Base-by-base conservation (phyloP, 2,797 vertebrate genomes). In the Hapalemur alaotrensis region DNA sequence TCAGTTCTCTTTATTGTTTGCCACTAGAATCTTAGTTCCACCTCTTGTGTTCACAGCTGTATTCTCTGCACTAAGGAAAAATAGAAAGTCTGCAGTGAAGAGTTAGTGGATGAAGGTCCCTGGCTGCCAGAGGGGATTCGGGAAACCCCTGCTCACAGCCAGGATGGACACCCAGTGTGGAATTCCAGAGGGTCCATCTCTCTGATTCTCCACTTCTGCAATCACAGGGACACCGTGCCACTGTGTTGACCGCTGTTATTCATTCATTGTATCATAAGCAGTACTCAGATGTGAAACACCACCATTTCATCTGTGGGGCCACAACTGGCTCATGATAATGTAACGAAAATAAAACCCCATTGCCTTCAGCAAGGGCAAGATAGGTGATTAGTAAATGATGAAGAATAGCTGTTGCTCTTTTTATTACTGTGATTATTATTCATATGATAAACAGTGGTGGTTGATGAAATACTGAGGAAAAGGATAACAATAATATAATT, bases 101-200 rank as follows among this genome's bases (percentile, higher is more conserved):
- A 69, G 35, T 79, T 32, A 75, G 78, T 13, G 20, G 7, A 48
- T 41, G 15, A 65, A 73, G 14, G 35, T 30, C 23, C 43, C 5
- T 2, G 38, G 43, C 48, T 79, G 38, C 14, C 1, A 0, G 18
- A 18, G 46, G 7, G 7, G 15, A 12, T n/a, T 79, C 20, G 17
- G 61, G 83, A 59, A 61, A 8, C 25, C 7, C 6, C 25, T 13
- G 4, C 13, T 75, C 41, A 7, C 2, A 14, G 32, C 38, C 43
- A 41, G n/a, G 65, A 61, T 18, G 1, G 1, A 9, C n/a, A 18
- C 5, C 30, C 41, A 5, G 1, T n/a, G n/a, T 7, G 13, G 35
- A 79, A 59, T 1, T 5, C 43, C 43, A 18, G 61, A 75, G 32
- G 6, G 12, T 9, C 10, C 17, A 43, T 46, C 23, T 3, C 38